Percentiles rank a stretch among this genome's conserved stretches.
Conservation (phyloP, 2,888 invertebrate species). For the Pollenia angustigena region DNA sequence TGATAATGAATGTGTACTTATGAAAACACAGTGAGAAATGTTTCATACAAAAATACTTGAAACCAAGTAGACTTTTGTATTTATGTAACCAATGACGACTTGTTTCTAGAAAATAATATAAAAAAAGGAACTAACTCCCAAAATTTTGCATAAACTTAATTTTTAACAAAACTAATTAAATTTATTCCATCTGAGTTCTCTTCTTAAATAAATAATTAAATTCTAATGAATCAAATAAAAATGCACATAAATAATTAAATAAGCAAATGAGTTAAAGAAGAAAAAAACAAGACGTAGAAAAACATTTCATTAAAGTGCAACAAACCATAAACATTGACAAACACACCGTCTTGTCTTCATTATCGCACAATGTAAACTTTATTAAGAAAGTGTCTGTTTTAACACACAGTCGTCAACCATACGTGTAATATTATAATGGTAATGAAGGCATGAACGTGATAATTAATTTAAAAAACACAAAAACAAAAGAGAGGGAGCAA, state of each 20-base stretch:
- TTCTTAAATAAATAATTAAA: slow-evolving; percentile 16
- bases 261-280: background rate
- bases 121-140: background rate
- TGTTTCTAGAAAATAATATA: background rate
- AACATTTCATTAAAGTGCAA: background rate
- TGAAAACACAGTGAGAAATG: too few relatives aligned
- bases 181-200: background rate
- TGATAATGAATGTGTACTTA: too few relatives aligned
- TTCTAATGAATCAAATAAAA: slow-evolving; percentile 10
- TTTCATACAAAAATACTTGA: too few relatives aligned
- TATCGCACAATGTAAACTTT: slow-evolving; percentile 17
- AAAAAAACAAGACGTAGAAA: background rate
- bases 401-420: background rate
- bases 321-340: slow-evolving; percentile 9
- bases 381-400: slow-evolving; percentile 13
- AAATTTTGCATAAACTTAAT: background rate
- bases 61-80: background rate
- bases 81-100: background rate
- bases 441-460: slow-evolving; percentile 14
- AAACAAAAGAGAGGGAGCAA: background rate
- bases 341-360: background rate
- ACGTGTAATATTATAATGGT: slow-evolving; percentile 18
- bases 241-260: background rate
- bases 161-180: background rate
- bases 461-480: slow-evolving; percentile 27